Base-by-base conservation (phyloP, 2,888 invertebrate species). In the Scotopteryx bipunctaria region DNA sequence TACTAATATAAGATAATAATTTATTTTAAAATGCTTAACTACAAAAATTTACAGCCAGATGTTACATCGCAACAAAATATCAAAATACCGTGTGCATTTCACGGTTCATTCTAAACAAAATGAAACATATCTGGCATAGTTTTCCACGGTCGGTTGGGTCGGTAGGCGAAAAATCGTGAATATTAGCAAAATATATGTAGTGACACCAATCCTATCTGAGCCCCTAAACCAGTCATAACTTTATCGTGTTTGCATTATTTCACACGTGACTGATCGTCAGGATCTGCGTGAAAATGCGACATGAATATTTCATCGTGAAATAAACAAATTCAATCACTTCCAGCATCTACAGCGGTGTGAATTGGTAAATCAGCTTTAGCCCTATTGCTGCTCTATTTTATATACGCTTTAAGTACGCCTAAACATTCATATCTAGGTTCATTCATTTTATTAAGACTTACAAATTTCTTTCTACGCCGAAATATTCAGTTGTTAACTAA, bases 221-320 rank as follows among this genome's bases (percentile, higher is more conserved):
- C 69, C 70, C 72, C 72, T 71, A 76, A 79, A 83, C 76, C 78
- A 81, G 83, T 80, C 83, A 83, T 81, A 84, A 80, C 78, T 83
- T 82, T 81, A 87, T 85, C 86, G 76, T 80, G 81, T 86, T 86
- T 86, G 82, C 82, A 86, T 87, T 86, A 86, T 86, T 87, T 86
- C 72, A 76, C 79, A 75, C 77, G 69, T 76, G 78, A 81, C 75
- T 82, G 86, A 82, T 82, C 81, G 72, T 65, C 54, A 70, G 80
- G 78, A 82, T 86, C 78, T 78, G 80, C 79, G 83, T 83, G 78
- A 73, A 81, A 86, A 85, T 84, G 78, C 76, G 78, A 76, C 72
- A 81, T 81, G 84, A 85, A 86, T 84, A 85, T 83, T 84, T 82
- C 79, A 83, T 76, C 75, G 64, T 59, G 53, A 76, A 77, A 75